phyloP scores from a whole-genome alignment of 2,113 vertebrate species.

The Cyprinodon tularosa region DNA sequence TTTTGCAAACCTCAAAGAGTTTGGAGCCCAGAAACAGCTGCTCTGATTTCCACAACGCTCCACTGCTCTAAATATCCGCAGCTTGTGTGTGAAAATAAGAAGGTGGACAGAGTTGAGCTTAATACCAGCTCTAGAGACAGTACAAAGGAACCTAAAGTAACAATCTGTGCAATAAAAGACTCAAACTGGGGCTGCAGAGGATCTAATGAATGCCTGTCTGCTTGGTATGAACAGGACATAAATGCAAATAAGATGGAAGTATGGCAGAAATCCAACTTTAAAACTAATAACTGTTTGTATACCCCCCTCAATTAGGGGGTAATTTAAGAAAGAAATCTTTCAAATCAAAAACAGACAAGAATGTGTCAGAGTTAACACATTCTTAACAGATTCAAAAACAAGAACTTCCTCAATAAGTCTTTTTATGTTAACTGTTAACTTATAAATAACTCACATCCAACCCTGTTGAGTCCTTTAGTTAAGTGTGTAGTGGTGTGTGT shows the following conservation, averaged over 20 bases:
- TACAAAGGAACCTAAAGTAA: background rate
- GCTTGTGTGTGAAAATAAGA: background rate
- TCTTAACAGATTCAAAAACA: background rate
- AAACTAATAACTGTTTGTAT: background rate
- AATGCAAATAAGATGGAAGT: slow-evolving; percentile 13
- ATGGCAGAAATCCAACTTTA: background rate
- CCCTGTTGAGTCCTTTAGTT: background rate
- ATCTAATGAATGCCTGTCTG: slow-evolving; percentile 38
- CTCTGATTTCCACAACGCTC: slow-evolving; percentile 3
- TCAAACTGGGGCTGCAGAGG: background rate
- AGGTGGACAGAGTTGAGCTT: background rate
- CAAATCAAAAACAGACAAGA: background rate
- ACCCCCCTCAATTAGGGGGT: too few relatives aligned
- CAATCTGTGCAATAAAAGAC: background rate
- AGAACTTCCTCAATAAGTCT: background rate
- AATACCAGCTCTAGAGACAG: slow-evolving; percentile 13
- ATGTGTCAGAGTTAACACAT: background rate
- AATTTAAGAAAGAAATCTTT: too few relatives aligned
- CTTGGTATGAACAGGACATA: background rate
- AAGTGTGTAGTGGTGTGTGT: background rate
- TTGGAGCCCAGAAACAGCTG: background rate
- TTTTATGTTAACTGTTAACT: background rate
- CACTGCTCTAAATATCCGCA: background rate
- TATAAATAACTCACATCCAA: background rate
- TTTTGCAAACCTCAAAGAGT: too few relatives aligned